Percentiles rank a stretch among this genome's conserved stretches.
Conservation (phyloP, 2,113 vertebrate genomes). For the Porphyrio hochstetteri region DNA sequence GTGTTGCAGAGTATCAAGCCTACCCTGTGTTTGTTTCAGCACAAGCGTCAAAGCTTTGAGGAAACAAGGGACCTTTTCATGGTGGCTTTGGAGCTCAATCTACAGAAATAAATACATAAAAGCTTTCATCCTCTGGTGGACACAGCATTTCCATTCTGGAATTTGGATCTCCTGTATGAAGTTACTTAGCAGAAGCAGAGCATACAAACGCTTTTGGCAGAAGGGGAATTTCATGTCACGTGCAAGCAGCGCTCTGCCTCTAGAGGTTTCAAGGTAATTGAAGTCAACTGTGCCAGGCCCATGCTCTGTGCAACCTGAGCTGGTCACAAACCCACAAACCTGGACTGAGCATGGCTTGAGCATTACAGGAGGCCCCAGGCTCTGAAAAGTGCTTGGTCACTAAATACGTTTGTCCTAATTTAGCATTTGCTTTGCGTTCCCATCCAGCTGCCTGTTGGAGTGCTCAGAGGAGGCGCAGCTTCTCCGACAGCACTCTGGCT, state of each 20-base stretch:
- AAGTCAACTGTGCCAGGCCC: neutral
- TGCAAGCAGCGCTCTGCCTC: neutral
- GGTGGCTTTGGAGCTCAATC: neutral
- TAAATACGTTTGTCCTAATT: neutral
- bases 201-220: neutral
- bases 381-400: neutral
- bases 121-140: neutral
- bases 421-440: neutral
- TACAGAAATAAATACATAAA: neutral
- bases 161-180: neutral
- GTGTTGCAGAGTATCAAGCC: accelerated
- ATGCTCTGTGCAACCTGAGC: neutral
- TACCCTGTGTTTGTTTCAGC: neutral
- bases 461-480: neutral
- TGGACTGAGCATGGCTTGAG: neutral
- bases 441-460: neutral
- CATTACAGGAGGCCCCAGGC: neutral
- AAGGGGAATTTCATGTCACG: neutral
- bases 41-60: accelerated
- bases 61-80: neutral
- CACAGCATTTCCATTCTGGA: neutral
- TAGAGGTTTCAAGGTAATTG: neutral
- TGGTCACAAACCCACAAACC: neutral
- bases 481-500: neutral
- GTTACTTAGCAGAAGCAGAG: neutral